Base-by-base conservation (phyloP, 2,113 vertebrate species). In the Catagonus wagneri region DNA sequence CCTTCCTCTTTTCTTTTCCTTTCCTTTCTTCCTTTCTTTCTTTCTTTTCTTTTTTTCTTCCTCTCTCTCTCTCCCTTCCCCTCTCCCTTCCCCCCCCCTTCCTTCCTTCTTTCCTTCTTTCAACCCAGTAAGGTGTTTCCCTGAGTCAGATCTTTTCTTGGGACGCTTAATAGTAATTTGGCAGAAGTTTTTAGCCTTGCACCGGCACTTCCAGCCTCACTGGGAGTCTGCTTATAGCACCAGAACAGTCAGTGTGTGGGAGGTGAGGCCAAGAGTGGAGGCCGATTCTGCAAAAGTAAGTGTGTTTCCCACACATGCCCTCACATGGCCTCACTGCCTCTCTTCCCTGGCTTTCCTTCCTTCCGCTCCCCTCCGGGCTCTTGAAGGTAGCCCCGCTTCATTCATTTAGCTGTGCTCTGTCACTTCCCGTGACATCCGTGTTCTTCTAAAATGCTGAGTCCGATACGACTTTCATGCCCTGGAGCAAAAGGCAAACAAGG, bases 131-230 rank as follows among this genome's bases (percentile, higher is more conserved):
- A 96, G 95, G 88, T 93, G 25, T 90, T 97, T 95, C 95, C 94
- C 95, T 80, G 86, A 97, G 88, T 97, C 61, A 60, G 63, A 90
- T 54, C 83, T 95, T 89, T 97, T 86, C 91, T 95, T 93, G 83
- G 85, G 93, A 27, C 75, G 60, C 79, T 91, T 96, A 84, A 65
- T 97, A 97, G 96, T 97, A 98, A 97, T 95, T 89, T 75, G 83
- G 89, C 50, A 96, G 97, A 69, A 86, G 94, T 93, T 94, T 98
- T 97, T 95, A 97, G 97, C 80, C 8, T 83, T 15, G 2, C 75
- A 2, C 75, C 60, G 93, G 94, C 95, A 96, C 83, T 97, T 96
- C 44, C 89, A 96, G 95, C 85, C 96, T 95, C 50, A 34, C 50
- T 7, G 66, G 68, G 63, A 95, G 56, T 97, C 91, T 84, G 89